phyloP scores from a whole-genome alignment of 1,140 invertebrate species.

The Brachionus rotundiformis region DNA sequence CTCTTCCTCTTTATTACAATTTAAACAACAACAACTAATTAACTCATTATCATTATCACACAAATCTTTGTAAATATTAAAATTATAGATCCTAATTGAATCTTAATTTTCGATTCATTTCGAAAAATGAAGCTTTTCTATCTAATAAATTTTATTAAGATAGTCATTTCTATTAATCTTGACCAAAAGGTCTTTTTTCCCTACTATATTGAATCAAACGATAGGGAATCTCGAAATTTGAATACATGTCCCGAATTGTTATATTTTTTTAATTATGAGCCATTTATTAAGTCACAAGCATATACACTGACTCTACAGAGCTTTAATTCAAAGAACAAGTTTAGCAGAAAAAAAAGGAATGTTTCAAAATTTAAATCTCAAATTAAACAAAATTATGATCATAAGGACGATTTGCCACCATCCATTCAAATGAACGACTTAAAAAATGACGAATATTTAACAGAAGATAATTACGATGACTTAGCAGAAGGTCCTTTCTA shows the following conservation, averaged over 20 bases:
- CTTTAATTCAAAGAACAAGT: neutral
- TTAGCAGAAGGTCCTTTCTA: slow-evolving; percentile 22
- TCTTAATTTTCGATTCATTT: neutral
- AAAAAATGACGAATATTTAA: neutral
- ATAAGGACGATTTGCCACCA: neutral
- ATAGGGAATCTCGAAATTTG: neutral
- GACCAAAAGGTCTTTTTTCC: slow-evolving; percentile 4
- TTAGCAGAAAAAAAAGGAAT: neutral
- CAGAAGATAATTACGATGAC: neutral
- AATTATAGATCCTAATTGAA: neutral
- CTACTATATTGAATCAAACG: neutral
- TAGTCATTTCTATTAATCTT: neutral
- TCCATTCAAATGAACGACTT: neutral
- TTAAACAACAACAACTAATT: slow-evolving; percentile 44
- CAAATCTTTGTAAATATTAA: slow-evolving; percentile 30
- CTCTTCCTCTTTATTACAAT: slow-evolving; percentile 3
- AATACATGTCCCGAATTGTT: slow-evolving; percentile 34
- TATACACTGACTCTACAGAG: neutral
- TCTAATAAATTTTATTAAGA: neutral
- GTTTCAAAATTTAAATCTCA: slow-evolving; percentile 25
- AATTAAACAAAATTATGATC: slow-evolving; percentile 29
- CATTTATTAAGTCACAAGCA: slow-evolving; percentile 22
- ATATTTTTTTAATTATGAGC: slow-evolving; percentile 48
- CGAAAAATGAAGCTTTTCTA: neutral
- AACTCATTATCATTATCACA: slow-evolving; percentile 31